Evolutionary conservation across 1,140 invertebrate genomes (phyloP).

Genomic region (Wiebesia pumilae): DNA sequence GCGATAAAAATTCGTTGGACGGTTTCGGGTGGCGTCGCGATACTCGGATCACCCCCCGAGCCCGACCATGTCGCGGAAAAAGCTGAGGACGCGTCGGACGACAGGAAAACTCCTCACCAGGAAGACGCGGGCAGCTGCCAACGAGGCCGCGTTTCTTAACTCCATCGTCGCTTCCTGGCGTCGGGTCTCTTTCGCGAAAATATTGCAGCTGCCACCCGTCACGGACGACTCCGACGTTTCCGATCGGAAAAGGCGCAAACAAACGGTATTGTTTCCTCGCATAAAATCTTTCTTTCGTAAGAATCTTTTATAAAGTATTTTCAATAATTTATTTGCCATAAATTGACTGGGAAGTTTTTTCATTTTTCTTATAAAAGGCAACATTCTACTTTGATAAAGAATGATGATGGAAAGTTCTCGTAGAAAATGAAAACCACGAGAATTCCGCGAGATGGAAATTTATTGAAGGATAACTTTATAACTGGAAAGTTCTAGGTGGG

Average conservation of each 20-base stretch:
- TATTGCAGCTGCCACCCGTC: too few species aligned
- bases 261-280: neutral
- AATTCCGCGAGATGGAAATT: conserved; percentile 50
- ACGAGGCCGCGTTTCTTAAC: too few species aligned
- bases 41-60: too few species aligned
- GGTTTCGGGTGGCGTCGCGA: too few species aligned
- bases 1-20: too few species aligned
- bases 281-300: neutral
- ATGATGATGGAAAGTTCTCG: conserved; percentile 49
- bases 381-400: conserved; percentile 48
- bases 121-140: too few species aligned
- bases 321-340: conserved; percentile 33
- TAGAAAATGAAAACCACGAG: conserved; percentile 50
- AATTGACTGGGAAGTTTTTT: conserved; percentile 26
- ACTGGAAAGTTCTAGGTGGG: conserved; percentile 33
- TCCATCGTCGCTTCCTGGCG: too few species aligned
- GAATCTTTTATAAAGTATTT: conserved; percentile 22
- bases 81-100: too few species aligned
- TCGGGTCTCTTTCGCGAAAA: too few species aligned
- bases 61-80: too few species aligned
- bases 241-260: neutral
- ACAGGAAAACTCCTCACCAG: too few species aligned
- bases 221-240: too few species aligned
- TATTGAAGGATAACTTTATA: conserved; percentile 52
- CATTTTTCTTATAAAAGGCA: conserved; percentile 40